A percentile compares a stretch with the other conserved stretches of the same genome.
Evolutionary conservation across 1,140 invertebrate genomes (phyloP).

Genomic region (Musca vetustissima): DNA sequence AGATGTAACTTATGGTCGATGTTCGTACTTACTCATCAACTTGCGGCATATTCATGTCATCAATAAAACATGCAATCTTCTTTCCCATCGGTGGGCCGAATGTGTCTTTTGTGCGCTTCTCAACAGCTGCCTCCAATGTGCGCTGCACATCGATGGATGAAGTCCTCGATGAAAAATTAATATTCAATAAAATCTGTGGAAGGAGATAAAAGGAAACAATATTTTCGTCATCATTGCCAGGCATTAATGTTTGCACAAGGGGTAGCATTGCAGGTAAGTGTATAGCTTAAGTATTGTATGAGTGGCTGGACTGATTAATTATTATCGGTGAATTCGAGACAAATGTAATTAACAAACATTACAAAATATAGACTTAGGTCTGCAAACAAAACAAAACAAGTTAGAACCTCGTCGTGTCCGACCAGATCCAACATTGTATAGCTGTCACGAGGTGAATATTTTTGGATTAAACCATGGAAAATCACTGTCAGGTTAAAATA

Average conservation of each 20-base stretch:
- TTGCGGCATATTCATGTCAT: slow-evolving; percentile 93
- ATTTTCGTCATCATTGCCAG: background rate
- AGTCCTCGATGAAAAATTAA: slow-evolving; percentile 90
- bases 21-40: slow-evolving; percentile 59
- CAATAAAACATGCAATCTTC: slow-evolving; percentile 84
- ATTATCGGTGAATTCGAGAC: too few species aligned
- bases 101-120: slow-evolving; percentile 86
- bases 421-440: too few species aligned
- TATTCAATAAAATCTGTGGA: slow-evolving; percentile 68
- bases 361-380: too few species aligned
- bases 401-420: too few species aligned
- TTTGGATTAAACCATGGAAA: too few species aligned
- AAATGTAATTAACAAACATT: too few species aligned
- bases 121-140: slow-evolving; percentile 81
- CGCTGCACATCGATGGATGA: slow-evolving; percentile 85
- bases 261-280: slow-evolving; percentile 24
- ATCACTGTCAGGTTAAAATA: too few species aligned
- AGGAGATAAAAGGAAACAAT: background rate
- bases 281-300: too few species aligned
- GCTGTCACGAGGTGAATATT: too few species aligned
- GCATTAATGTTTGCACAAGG: background rate
- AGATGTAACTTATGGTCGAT: slow-evolving; percentile 2
- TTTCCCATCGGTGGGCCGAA: slow-evolving; percentile 87
- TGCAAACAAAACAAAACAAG: too few species aligned
- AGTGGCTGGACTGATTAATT: too few species aligned